phyloP scores from a whole-genome alignment of 35 echinoderm and acorn worm species.

The Acanthaster planci region DNA sequence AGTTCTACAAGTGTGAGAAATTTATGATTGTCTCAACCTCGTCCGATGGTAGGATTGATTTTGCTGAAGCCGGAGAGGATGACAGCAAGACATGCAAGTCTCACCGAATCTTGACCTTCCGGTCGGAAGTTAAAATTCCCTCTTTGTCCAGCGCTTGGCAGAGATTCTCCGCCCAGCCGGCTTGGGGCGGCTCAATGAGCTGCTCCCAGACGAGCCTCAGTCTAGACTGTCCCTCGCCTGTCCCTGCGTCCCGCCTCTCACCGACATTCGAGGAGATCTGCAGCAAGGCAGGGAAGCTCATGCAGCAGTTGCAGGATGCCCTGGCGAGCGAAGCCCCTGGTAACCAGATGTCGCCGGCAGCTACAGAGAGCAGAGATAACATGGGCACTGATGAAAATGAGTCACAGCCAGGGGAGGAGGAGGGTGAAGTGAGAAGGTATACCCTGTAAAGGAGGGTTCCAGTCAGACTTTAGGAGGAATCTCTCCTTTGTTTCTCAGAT shows the following conservation, averaged over 20 bases:
- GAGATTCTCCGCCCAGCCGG: not conserved
- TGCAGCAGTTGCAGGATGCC: conserved; percentile 3
- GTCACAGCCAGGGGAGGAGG: not conserved
- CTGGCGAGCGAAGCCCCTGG: not conserved
- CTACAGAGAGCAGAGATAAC: not conserved
- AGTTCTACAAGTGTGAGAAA: not conserved
- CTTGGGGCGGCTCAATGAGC: not conserved
- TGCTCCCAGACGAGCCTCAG: not conserved
- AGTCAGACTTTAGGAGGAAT: no score
- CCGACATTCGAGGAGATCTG: conserved; percentile 45
- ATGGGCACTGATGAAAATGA: not conserved
- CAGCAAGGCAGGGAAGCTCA: conserved; percentile 36
- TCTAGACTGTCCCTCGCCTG: not conserved
- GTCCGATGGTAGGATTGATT: not conserved
- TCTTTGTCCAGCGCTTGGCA: not conserved
- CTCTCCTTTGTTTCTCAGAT: no score
- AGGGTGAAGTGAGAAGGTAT: not conserved
- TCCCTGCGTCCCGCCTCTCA: not conserved
- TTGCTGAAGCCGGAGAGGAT: not conserved
- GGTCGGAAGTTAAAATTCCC: not conserved
- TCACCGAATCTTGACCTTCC: not conserved
- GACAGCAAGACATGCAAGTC: not conserved
- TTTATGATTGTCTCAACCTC: not conserved
- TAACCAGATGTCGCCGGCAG: not conserved
- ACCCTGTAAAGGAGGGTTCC: no score